Evolutionary conservation across 2,797 vertebrate genomes (phyloP).

Genomic region (Danio choprae): DNA sequence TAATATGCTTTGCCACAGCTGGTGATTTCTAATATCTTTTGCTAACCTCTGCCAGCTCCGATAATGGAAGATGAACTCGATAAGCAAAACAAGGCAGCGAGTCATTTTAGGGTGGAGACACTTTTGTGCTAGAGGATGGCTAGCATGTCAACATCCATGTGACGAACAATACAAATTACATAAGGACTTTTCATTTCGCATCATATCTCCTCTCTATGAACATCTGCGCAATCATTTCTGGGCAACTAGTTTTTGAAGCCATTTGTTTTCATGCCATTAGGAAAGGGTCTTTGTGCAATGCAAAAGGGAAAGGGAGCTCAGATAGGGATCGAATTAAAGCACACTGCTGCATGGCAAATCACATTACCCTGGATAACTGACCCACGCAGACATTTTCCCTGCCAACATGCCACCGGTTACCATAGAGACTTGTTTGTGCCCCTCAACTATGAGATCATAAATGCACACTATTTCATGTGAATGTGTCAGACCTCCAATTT

Average conservation of each 20-base stretch:
- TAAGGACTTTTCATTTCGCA: constrained; percentile 7
- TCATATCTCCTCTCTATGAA: not conserved
- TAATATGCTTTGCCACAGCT: constrained; percentile 69
- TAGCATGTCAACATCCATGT: not conserved
- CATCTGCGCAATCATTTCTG: not conserved
- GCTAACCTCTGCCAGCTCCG: constrained; percentile 39
- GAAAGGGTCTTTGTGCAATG: not conserved
- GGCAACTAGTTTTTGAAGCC: not conserved
- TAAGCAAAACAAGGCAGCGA: constrained; percentile 33
- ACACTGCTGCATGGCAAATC: constrained; percentile 74
- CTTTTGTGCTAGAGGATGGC: not conserved
- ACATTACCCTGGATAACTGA: constrained; percentile 70
- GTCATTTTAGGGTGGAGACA: constrained; percentile 56
- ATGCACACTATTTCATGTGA: not conserved
- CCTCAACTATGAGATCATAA: not conserved
- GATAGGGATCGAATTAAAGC: constrained; percentile 72
- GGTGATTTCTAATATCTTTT: constrained; percentile 70
- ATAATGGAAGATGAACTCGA: constrained; percentile 37
- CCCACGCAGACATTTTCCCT: constrained; percentile 64
- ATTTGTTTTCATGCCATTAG: not conserved
- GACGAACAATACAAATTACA: constrained; percentile 11
- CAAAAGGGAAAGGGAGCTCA: constrained; percentile 19
- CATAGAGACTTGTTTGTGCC: constrained; percentile 65
- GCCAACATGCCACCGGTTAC: constrained; percentile 68
- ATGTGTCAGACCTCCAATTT: not conserved